These are phyloP conservation scores for Pongo abelii DNA, from an alignment of 2,113 vertebrate species.

Conservation along the genomic window DNA sequence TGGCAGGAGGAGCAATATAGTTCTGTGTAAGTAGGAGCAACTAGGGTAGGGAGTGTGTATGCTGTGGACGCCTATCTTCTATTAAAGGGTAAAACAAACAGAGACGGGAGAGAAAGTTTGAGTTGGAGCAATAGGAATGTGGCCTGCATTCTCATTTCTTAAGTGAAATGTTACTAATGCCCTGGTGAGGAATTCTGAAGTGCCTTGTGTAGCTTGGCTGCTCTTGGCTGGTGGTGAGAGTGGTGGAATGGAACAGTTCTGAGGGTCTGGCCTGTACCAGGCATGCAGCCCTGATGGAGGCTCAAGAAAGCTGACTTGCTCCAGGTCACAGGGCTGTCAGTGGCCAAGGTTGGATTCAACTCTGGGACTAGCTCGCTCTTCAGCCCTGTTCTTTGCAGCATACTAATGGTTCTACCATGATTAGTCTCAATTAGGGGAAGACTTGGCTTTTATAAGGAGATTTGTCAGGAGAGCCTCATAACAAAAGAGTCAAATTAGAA, in stretches of 20 bases:
- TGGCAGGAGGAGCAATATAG: background rate
- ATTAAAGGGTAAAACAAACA: background rate
- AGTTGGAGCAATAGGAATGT: background rate
- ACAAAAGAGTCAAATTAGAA: slow-evolving; percentile 60
- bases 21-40: background rate
- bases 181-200: background rate
- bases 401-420: background rate
- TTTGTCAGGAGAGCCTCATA: slow-evolving; percentile 46
- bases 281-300: background rate
- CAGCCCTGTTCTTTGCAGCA: background rate
- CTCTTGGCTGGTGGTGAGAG: background rate
- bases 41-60: background rate
- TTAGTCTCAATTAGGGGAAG: slow-evolving; percentile 30
- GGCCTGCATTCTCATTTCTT: background rate
- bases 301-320: background rate
- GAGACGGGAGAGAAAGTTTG: background rate
- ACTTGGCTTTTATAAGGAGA: slow-evolving; percentile 58
- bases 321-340: background rate
- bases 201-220: background rate
- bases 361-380: background rate
- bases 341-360: background rate
- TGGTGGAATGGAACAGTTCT: background rate
- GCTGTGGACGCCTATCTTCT: background rate
- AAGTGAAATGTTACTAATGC: background rate
- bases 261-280: background rate